Evolutionary conservation across 2,888 invertebrate species (phyloP), one percentile per base, ranked within the genome.

Genomic region (Tachina fera): DNA sequence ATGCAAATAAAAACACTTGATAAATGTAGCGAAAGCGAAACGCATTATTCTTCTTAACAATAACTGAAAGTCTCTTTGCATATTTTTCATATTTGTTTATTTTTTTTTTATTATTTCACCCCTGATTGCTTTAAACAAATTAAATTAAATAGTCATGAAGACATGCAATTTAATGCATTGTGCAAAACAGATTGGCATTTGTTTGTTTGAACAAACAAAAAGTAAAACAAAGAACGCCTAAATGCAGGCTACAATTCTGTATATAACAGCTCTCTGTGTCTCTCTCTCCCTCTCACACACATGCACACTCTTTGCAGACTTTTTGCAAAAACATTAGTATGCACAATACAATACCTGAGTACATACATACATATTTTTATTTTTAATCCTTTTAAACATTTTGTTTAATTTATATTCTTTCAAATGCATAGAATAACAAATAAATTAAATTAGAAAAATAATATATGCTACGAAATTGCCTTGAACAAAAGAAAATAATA

Each of bases 61-160:
- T 16, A 63, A 43, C 1, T 31, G 9, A 31, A 51, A 51, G 5
- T 22, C 11, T 9, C 4, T 60, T 14, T 67, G 39, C 22, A n/a
- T 31, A 47, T 39, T 41, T 49, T 16, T 61, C 39, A 41, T 47
- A n/a, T 74, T 51, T 22, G 5, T 45, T 41, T 41, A 43, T 22
- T 39, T 9, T 13, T 51, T 53, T 53, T 14, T 10, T 3, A n/a
- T n/a, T 75, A 43, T 53, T 43, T 51, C 45, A 41, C 31, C 47
- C 16, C 43, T 8, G 49, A 47, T 63, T 43, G 63, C 19, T 72
- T 47, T n/a, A 31, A 72, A 71, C 53, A 79, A 79, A 79, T 79
- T 71, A 39, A 79, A 79, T 79, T 72, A 58, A 80, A 72, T 72
- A 56, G 56, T 72, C 79, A 63, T 47, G 71, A 72, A 56, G 39